Percentiles rank a stretch among this genome's conserved stretches.
Conservation (phyloP, 1,140 invertebrate genomes). For the Maniola jurtina region DNA sequence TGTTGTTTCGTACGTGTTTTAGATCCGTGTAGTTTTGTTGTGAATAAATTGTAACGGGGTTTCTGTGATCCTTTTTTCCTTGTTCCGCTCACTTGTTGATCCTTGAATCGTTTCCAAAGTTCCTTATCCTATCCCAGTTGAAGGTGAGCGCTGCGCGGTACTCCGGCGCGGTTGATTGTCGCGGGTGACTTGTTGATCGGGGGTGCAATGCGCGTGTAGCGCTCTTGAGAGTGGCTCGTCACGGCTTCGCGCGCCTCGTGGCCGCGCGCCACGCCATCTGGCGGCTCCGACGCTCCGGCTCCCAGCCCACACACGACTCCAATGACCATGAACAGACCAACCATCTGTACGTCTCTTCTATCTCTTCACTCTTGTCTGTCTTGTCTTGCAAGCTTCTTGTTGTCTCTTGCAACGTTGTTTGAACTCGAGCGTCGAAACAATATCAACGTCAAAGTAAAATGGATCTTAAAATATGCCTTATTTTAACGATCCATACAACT, state of each 20-base stretch:
- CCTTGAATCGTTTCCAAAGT: conserved; percentile 16
- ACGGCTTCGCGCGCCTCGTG: conserved; percentile 82
- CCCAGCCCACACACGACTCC: conserved; percentile 77
- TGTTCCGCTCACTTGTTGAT: conserved; percentile 50
- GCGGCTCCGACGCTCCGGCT: conserved; percentile 81
- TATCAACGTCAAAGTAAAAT: too few relatives aligned
- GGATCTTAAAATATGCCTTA: too few relatives aligned
- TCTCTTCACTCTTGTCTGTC: conserved; percentile 59
- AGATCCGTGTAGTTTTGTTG: background rate
- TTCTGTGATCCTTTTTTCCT: conserved; percentile 21
- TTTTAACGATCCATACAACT: too few relatives aligned
- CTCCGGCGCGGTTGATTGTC: conserved; percentile 34
- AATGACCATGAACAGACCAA: conserved; percentile 79
- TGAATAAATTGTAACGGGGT: conserved; percentile 44
- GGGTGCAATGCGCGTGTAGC: conserved; percentile 59
- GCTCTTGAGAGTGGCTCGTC: conserved; percentile 79
- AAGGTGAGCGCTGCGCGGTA: conserved; percentile 45
- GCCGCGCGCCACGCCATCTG: conserved; percentile 83
- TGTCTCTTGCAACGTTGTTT: background rate
- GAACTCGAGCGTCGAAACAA: too few relatives aligned
- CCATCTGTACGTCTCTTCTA: conserved; percentile 77
- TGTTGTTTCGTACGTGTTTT: conserved; percentile 32
- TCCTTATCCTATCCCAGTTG: conserved; percentile 29
- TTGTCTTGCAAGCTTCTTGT: conserved; percentile 29
- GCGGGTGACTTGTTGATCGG: conserved; percentile 58